Evolutionary conservation across 1,140 invertebrate species (phyloP), one percentile per base, ranked within the genome.

Genomic region (Drosophila kurseongensis): DNA sequence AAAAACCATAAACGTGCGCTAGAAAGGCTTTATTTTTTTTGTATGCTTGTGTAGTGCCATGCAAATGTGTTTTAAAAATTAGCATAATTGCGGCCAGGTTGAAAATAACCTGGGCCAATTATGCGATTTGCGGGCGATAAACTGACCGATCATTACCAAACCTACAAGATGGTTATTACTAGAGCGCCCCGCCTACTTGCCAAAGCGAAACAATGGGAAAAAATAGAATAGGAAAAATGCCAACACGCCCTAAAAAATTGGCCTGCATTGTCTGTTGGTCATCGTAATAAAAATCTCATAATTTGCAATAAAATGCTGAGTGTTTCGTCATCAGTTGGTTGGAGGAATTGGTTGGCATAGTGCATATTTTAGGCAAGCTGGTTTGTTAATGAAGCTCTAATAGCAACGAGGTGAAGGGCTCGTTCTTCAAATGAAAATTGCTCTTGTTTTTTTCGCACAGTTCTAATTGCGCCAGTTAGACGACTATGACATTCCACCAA

Each of bases 81-180:
- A 82, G 71, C 78, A 88, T 83, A 83, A 86, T 76, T 73, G 52
- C 48, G 29, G 7, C 50, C 32, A 61, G 61, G 60, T 51, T 40
- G 40, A 45, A 74, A 51, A 51, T 56, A 67, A 59, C 27, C 54
- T 72, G 50, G 36, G 36, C 75, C 84, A 88, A 88, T 86, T 86
- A 88, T 58, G 27, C 54, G 83, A 86, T 86, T 72, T 78, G 62
- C 14, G 65, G 48, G 83, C 83, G 82, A 85, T 85, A 85, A 75
- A 82, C 82, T 85, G 82, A 75, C 83, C 82, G 71, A 88, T 85
- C 69, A 85, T 85, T 85, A 82, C 82, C 59, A 75, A 72, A 58
- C 63, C 52, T 69, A 68, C 78, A 75, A 88, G 78, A 80, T 80
- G 57, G 76, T 68, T 83, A 83, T 85, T 83, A 84, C 61, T 47